Base-by-base conservation (phyloP, 2,797 vertebrate species). In the Cuniculus paca region DNA sequence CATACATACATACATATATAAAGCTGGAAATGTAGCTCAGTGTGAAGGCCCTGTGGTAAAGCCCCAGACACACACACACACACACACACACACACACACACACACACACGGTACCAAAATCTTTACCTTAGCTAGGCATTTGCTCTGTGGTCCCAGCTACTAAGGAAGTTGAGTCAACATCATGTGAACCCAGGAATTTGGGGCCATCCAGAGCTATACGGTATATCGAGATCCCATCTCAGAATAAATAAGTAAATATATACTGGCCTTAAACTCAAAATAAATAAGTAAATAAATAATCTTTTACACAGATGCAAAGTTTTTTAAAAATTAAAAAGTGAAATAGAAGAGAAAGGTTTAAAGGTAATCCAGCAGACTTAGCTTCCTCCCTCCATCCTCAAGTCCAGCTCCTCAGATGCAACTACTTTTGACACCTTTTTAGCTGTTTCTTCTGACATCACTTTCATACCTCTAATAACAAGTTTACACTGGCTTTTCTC, bases 301-400 rank as follows among this genome's bases (percentile, higher is more conserved):
- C 5, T 36, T 79, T 80, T 36, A 39, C 78, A 79, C 31, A 91
- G 28, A 19, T 65, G 34, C 36, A 78, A 72, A 75, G 24, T 26
- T 60, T 45, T 36, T 6, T 61, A 28, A 61, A n/a, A 61, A 87
- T 45, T 48, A 7, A 63, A 75, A 82, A 28, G 54, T 70, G 34
- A 31, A 92, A 82, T 26, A 63, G 31, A 86, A 90, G 54, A 83
- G 92, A 87, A 94, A 78, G 11, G 19, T 4, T 91, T 82, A 56
- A 72, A 78, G 74, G 34, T 42, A 85, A 95, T 89, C 65, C 31
- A 78, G 84, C 2, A 79, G 4, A 6, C 17, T 48, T 95, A 31
- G 39, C 36, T 80, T 19, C 19, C 48, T 34, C 0, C 11, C 19
- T 84, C 63, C 42, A 19, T 34, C 34, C 74, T 50, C 50, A 91